Percentiles rank a stretch among this genome's conserved stretches.
phyloP scores from a whole-genome alignment of 2,113 vertebrate species.

The Aviceda subcristata region DNA sequence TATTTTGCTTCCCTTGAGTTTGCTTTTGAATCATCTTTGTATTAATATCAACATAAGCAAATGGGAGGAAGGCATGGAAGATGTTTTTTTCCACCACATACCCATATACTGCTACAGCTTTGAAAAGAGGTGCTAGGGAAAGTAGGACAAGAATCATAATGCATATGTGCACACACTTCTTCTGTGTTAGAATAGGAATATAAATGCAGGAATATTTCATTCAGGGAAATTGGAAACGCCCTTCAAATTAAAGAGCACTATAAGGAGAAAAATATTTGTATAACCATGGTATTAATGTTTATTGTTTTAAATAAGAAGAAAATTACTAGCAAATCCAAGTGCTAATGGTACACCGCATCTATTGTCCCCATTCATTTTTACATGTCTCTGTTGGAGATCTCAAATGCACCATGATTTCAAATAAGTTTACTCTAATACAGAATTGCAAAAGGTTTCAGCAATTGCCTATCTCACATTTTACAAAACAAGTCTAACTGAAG shows the following conservation, averaged over 20 bases:
- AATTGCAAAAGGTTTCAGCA: neutral
- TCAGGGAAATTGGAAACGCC: accelerated
- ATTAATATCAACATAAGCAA: neutral
- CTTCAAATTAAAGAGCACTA: neutral
- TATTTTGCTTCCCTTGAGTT: neutral
- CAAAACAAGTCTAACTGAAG: constrained; percentile 6
- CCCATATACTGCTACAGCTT: neutral
- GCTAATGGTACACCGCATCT: neutral
- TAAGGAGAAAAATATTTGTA: neutral
- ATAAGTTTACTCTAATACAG: neutral
- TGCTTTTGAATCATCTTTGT: neutral
- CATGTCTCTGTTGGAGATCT: neutral
- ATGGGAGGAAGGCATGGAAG: neutral
- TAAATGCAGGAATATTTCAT: neutral
- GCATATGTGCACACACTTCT: accelerated
- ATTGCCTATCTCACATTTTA: neutral
- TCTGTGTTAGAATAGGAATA: neutral
- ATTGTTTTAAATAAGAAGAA: neutral
- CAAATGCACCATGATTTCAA: neutral
- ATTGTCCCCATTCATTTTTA: neutral
- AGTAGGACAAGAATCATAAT: neutral
- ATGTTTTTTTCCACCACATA: neutral
- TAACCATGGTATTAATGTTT: neutral
- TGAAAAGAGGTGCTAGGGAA: neutral
- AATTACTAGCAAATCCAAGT: neutral